phyloP scores from a whole-genome alignment of 2,113 vertebrate genomes.

The Scomber colias region DNA sequence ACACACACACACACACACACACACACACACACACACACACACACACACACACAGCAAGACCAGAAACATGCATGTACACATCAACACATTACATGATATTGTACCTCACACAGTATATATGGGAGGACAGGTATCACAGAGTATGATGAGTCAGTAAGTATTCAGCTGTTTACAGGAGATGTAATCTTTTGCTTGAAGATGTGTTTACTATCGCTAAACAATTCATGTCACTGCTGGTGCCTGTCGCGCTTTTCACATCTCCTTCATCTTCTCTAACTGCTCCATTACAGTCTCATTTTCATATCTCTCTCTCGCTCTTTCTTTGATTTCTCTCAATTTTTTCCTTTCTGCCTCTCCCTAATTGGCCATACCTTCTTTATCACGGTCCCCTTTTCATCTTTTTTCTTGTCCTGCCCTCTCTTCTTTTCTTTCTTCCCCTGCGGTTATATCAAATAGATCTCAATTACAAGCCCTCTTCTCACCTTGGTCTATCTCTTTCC shows the following conservation, averaged over 20 bases:
- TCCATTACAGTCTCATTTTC: constrained; percentile 32
- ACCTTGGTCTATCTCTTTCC: constrained; percentile 22
- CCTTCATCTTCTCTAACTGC: constrained; percentile 37
- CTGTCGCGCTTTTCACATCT: constrained; percentile 17
- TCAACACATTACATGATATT: constrained; percentile 30
- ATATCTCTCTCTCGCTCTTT: constrained; percentile 1
- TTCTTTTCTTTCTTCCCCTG: constrained; percentile 6
- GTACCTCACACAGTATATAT: constrained; percentile 8
- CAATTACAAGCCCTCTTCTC: constrained; percentile 45
- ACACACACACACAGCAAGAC: not conserved
- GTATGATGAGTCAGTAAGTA: not conserved
- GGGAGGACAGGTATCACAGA: constrained; percentile 7
- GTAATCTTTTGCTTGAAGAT: constrained; percentile 41
- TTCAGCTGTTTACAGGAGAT: constrained; percentile 36
- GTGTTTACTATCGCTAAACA: constrained; percentile 41
- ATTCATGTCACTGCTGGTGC: constrained; percentile 1
- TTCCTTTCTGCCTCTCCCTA: constrained; percentile 29
- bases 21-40: constrained; percentile 20
- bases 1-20: constrained; percentile 20
- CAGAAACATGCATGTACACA: constrained; percentile 3
- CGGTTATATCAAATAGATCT: constrained; percentile 42
- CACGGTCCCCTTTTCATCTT: constrained; percentile 48
- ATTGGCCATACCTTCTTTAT: constrained; percentile 46
- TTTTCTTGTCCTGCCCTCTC: constrained; percentile 1
- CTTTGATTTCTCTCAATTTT: constrained; percentile 23